phyloP scores from a whole-genome alignment of 2,888 invertebrate species.

The Tupiocoris notatus region DNA sequence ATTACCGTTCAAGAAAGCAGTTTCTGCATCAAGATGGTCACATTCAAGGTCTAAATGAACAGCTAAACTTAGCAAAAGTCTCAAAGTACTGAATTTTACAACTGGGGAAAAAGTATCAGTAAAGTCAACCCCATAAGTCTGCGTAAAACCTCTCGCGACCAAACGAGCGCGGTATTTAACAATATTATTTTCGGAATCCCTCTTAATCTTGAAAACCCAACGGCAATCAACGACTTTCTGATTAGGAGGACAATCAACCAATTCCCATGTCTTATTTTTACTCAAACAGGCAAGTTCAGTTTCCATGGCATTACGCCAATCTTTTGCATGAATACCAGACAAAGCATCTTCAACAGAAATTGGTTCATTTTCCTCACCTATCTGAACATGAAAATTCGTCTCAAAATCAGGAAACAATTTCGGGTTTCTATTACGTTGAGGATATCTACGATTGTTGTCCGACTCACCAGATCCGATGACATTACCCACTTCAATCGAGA shows the following conservation, averaged over 20 bases:
- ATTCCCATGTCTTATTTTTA: no score
- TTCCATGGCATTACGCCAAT: constrained; percentile 1
- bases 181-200: no score
- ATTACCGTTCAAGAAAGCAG: constrained; percentile 9
- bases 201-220: no score
- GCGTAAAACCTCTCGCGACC: constrained; percentile 18
- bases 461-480: background rate
- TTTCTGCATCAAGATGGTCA: constrained; percentile 20
- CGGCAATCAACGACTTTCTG: no score
- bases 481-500: background rate
- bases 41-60: constrained; percentile 5
- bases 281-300: no score
- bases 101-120: constrained; percentile 33
- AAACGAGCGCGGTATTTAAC: constrained; percentile 19
- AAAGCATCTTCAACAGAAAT: constrained; percentile 8
- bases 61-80: constrained; percentile 14
- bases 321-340: background rate
- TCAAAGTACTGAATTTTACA: constrained; percentile 23
- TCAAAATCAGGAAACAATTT: background rate
- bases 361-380: constrained; percentile 13
- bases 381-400: background rate
- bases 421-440: background rate
- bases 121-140: constrained; percentile 20
- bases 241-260: no score
- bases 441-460: background rate